Evolutionary conservation across 2,797 vertebrate species (phyloP).

Genomic region (Siniperca undulata): DNA sequence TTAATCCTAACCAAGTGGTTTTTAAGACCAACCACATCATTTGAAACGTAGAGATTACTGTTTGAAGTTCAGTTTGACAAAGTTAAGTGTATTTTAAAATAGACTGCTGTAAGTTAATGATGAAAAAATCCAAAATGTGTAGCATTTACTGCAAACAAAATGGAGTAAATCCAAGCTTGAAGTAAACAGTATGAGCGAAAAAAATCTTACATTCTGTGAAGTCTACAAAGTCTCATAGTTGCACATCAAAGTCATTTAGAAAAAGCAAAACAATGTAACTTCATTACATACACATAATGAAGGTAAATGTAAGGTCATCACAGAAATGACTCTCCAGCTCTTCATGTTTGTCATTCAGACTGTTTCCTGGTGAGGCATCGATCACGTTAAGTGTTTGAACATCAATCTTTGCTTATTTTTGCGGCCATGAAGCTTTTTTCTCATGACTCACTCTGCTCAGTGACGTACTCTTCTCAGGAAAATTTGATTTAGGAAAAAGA

Average conservation of each 20-base stretch:
- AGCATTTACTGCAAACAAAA: too few relatives aligned
- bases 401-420: constrained; percentile 67
- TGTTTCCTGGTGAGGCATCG: constrained; percentile 41
- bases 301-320: constrained; percentile 45
- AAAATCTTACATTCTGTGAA: not conserved
- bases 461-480: constrained; percentile 56
- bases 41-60: too few relatives aligned
- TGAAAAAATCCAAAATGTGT: not conserved
- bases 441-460: constrained; percentile 64
- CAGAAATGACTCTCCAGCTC: constrained; percentile 39
- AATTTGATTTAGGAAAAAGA: constrained; percentile 69
- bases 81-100: not conserved
- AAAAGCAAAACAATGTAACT: constrained; percentile 29
- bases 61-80: not conserved
- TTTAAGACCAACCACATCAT: too few relatives aligned
- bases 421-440: constrained; percentile 31
- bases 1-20: too few relatives aligned
- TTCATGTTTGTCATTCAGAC: constrained; percentile 54
- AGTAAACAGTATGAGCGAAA: not conserved
- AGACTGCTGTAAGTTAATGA: not conserved
- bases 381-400: constrained; percentile 59
- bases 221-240: constrained; percentile 2
- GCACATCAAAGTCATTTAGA: not conserved
- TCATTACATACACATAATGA: constrained; percentile 39
- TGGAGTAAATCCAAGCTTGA: not conserved